phyloP scores from a whole-genome alignment of 2,113 vertebrate species.

The Aythya baeri region DNA sequence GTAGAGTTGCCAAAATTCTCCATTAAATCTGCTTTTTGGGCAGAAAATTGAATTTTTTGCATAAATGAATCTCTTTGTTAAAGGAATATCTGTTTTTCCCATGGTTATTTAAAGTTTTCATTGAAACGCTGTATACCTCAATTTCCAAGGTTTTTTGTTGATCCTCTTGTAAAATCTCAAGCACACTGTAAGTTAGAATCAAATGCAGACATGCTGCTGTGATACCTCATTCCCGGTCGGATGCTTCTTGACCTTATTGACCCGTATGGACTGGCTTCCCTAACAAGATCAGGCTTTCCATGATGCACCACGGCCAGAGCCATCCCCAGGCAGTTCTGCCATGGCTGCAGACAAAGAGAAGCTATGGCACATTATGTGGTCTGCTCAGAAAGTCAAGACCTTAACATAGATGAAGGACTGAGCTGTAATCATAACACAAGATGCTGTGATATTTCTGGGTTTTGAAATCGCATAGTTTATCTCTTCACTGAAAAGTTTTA shows the following conservation, averaged over 20 bases:
- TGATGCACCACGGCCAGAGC: background rate
- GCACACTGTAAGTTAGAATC: background rate
- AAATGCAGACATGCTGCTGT: conserved; percentile 25
- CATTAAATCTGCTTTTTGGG: background rate
- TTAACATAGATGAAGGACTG: background rate
- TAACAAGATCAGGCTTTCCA: background rate
- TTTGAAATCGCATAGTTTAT: background rate
- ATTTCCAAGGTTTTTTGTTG: background rate
- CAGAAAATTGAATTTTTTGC: conserved; percentile 9
- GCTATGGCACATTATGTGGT: background rate
- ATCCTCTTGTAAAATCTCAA: background rate
- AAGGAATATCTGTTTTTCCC: background rate
- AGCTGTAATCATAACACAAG: background rate
- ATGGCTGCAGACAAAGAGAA: background rate
- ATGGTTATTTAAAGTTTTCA: background rate
- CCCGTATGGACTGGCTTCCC: background rate
- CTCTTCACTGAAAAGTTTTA: background rate
- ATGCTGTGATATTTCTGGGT: background rate
- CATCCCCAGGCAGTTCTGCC: background rate
- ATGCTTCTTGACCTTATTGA: background rate
- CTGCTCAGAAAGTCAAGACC: conserved; percentile 3
- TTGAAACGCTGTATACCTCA: background rate
- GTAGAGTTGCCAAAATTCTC: conserved; percentile 42
- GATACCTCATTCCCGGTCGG: background rate
- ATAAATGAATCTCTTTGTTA: background rate